Base-by-base conservation (phyloP, 2,888 invertebrate genomes). In the Teleiodes luculella region DNA sequence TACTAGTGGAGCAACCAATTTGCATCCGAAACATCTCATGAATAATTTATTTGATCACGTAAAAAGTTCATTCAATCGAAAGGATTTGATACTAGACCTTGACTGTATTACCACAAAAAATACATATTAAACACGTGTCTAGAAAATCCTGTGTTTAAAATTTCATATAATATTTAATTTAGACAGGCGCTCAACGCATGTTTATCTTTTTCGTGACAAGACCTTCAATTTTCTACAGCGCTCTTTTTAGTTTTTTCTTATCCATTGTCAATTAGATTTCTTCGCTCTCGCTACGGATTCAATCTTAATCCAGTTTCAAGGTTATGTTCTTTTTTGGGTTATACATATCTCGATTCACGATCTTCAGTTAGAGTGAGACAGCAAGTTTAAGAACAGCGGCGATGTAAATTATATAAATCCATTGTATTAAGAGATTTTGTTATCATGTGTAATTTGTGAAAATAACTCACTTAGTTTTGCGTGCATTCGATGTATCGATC, bases 51-150 rank as follows among this genome's bases (percentile, higher is more conserved):
- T 33, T n/a, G 6, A 31, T 1, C 18, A 20, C 28, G 43, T 52
- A 52, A 52, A 52, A 52, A 52, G 31, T 39, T 51, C 51, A 43
- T 43, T 39, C 51, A 52, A 31, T 52, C 20, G 11, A 52, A 31
- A 31, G 36, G 36, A 36, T 16, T 43, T 30, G 46, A 24, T 30
- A n/a, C 14, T 14, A 31, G 47, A 33, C 47, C 47, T 47, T 47
- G 47, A 46, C n/a, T n/a, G n/a, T n/a, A n/a, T n/a, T n/a, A n/a
- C n/a, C n/a, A n/a, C n/a, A n/a, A n/a, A n/a, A n/a, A n/a, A n/a
- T n/a, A n/a, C n/a, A n/a, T n/a, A n/a, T n/a, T n/a, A n/a, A n/a
- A n/a, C n/a, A n/a, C n/a, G n/a, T n/a, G n/a, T n/a, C n/a, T n/a
- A n/a, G n/a, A n/a, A n/a, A n/a, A n/a, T n/a, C n/a, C n/a, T n/a